Conservation (phyloP, 2,888 invertebrate species). For the Leucoptera coffeella region DNA sequence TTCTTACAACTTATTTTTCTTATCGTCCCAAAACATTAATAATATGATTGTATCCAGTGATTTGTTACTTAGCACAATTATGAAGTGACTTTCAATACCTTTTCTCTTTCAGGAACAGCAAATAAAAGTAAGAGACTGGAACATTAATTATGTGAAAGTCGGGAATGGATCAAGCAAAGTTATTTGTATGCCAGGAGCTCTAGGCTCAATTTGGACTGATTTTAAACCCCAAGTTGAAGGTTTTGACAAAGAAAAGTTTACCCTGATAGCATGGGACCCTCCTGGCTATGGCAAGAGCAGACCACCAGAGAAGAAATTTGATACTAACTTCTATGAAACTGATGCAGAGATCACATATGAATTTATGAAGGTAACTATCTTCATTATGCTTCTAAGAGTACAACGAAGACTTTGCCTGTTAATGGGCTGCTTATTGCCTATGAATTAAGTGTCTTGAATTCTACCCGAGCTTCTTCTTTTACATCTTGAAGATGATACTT, state of each 20-base stretch:
- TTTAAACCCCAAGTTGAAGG: constrained; percentile 72
- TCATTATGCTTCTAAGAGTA: too few species aligned
- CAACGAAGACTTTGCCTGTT: too few species aligned
- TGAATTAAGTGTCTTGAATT: too few species aligned
- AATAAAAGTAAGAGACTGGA: constrained; percentile 53
- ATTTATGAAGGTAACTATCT: constrained; percentile 59
- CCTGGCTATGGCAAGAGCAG: constrained; percentile 82
- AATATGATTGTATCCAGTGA: too few species aligned
- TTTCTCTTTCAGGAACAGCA: constrained; percentile 67
- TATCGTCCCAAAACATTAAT: too few species aligned
- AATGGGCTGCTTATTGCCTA: too few species aligned
- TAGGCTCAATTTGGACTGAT: constrained; percentile 78
- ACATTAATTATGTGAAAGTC: constrained; percentile 52
- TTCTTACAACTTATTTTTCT: too few species aligned
- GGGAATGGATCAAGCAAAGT: constrained; percentile 57
- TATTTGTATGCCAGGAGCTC: constrained; percentile 72
- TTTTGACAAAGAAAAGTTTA: constrained; percentile 56
- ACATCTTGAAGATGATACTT: too few species aligned
- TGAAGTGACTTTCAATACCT: too few species aligned
- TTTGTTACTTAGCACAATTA: too few species aligned
- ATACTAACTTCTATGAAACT: constrained; percentile 61
- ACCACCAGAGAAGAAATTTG: constrained; percentile 70
- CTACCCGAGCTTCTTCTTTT: too few species aligned
- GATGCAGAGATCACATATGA: constrained; percentile 68
- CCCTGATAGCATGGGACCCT: constrained; percentile 74